Evolutionary conservation across 2,888 invertebrate genomes (phyloP).

Genomic region (Magallana nippona): DNA sequence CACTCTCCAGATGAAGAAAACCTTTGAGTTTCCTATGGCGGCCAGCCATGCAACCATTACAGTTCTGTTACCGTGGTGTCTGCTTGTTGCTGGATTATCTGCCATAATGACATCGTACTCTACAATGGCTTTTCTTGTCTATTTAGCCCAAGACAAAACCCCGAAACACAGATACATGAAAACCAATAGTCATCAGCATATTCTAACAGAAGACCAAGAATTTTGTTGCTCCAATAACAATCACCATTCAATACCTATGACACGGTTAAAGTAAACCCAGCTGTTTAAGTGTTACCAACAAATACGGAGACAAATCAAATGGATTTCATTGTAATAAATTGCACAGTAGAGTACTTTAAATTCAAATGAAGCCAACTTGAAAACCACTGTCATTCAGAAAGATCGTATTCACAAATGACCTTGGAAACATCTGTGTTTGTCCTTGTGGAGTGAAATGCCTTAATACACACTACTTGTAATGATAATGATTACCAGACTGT

Average conservation of each 20-base stretch:
- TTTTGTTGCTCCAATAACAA: slow-evolving; percentile 14
- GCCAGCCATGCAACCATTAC: not conserved
- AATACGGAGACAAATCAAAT: not conserved
- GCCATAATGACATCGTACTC: slow-evolving; percentile 1
- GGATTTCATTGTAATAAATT: not conserved
- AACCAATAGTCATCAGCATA: not conserved
- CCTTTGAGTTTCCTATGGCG: not conserved
- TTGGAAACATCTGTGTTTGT: slow-evolving; percentile 1
- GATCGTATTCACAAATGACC: not conserved
- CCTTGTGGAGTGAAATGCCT: not conserved
- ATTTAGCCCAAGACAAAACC: slow-evolving; percentile 18
- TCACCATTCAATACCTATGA: slow-evolving; percentile 10
- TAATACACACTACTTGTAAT: too few relatives aligned
- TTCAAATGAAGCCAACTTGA: not conserved
- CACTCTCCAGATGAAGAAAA: slow-evolving; percentile 25
- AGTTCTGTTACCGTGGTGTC: not conserved
- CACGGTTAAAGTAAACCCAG: slow-evolving; percentile 8
- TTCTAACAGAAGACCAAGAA: not conserved
- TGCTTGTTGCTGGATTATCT: not conserved
- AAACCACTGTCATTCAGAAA: not conserved
- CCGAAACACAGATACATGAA: not conserved
- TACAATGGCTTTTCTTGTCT: slow-evolving; percentile 4
- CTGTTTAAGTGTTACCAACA: not conserved
- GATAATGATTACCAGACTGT: too few relatives aligned
- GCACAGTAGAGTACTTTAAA: not conserved